A percentile compares a stretch with the other conserved stretches of the same genome.
phyloP scores from a whole-genome alignment of 2,797 vertebrate genomes.

The Vultur gryphus region DNA sequence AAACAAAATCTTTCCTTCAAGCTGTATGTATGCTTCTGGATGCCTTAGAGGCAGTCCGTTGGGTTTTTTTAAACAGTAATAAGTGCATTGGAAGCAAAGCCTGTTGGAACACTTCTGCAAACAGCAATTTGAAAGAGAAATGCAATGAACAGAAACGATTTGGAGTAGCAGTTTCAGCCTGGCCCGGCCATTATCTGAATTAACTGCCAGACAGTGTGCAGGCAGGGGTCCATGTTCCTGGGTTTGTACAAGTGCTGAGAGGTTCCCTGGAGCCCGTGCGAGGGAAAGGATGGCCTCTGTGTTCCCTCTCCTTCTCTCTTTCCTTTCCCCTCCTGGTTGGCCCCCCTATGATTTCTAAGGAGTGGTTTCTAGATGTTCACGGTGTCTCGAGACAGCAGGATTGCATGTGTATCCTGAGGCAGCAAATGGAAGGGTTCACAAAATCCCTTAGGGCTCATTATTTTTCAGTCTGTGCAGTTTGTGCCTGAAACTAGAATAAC shows the following conservation, averaged over 20 bases:
- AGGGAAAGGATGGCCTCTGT: neutral
- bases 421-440: neutral
- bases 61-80: neutral
- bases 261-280: neutral
- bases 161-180: neutral
- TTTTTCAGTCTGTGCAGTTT: neutral
- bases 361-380: neutral
- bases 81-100: neutral
- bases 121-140: neutral
- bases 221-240: neutral
- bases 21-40: neutral
- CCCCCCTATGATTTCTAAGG: neutral
- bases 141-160: neutral
- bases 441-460: neutral
- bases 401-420: rapidly evolving
- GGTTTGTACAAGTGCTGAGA: neutral
- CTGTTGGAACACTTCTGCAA: neutral
- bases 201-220: neutral
- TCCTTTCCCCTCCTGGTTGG: neutral
- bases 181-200: neutral
- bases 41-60: neutral
- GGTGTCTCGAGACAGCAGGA: neutral
- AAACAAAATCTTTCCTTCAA: neutral
- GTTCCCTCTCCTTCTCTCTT: neutral
- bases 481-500: neutral